These are phyloP conservation scores for Catamblyrhynchus diadema DNA, from an alignment of 2,797 vertebrate species.

Conservation along the genomic window DNA sequence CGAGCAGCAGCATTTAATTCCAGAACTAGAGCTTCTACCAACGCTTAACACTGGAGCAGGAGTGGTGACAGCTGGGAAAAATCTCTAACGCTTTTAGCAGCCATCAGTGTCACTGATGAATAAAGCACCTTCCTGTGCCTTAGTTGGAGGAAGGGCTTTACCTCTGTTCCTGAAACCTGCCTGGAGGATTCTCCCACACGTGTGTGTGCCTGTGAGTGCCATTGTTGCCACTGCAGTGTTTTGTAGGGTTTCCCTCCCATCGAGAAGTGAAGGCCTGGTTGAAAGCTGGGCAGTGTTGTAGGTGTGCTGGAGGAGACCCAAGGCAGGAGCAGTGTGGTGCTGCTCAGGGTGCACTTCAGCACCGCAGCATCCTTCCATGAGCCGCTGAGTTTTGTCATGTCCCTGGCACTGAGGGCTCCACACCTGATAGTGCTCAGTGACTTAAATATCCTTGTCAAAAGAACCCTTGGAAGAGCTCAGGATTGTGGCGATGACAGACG, in stretches of 20 bases:
- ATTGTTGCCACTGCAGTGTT: accelerated
- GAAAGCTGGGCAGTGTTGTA: accelerated
- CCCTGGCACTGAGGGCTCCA: accelerated
- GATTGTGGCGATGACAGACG: background rate
- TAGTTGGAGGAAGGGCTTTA: accelerated
- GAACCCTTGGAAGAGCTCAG: background rate
- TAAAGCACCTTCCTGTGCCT: background rate
- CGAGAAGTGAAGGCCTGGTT: background rate
- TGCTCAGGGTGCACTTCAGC: accelerated
- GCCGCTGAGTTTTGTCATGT: background rate
- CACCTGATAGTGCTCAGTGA: background rate
- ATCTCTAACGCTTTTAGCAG: background rate
- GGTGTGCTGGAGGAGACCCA: background rate
- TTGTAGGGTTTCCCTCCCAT: background rate
- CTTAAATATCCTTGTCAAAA: background rate
- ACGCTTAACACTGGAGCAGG: accelerated
- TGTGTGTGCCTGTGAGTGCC: accelerated
- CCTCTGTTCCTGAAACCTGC: background rate
- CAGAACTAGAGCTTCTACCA: background rate
- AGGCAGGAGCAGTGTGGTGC: background rate
- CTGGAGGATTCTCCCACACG: accelerated
- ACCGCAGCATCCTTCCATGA: accelerated
- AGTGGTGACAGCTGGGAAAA: conserved; percentile 8
- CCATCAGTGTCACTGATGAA: background rate
- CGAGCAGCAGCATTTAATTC: background rate